Conservation (phyloP, 2,797 vertebrate genomes). For the Sebastes itinus region DNA sequence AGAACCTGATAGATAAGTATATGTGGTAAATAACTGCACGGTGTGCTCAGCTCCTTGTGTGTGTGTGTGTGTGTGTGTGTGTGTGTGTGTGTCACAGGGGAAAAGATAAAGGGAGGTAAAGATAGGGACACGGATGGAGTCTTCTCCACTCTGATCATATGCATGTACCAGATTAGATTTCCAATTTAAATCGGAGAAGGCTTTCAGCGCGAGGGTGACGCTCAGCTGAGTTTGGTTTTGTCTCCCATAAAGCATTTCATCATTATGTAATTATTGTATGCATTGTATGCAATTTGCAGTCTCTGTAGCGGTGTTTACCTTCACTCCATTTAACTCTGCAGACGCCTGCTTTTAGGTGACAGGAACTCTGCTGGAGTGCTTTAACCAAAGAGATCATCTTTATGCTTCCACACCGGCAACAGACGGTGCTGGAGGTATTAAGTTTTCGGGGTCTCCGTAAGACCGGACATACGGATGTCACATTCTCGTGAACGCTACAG, state of each 20-base stretch:
- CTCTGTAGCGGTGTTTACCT: neutral
- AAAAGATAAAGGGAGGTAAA: constrained; percentile 17
- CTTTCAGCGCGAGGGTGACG: neutral
- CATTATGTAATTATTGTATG: constrained; percentile 10
- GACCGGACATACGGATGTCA: no score
- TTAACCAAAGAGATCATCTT: neutral
- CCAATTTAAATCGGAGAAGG: constrained; percentile 27
- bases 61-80: constrained; percentile 8
- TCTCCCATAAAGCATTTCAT: constrained; percentile 23
- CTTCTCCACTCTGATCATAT: constrained; percentile 19
- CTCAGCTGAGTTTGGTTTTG: constrained; percentile 1
- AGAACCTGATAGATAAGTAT: constrained; percentile 38
- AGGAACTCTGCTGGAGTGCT: neutral
- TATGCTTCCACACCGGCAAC: neutral
- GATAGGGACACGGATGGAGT: neutral
- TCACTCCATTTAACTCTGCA: neutral
- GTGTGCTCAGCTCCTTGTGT: neutral
- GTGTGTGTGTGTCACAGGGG: constrained; percentile 10
- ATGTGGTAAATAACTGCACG: constrained; percentile 39
- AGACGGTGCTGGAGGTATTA: neutral
- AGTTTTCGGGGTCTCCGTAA: neutral
- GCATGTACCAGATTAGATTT: constrained; percentile 36
- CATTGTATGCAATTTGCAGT: neutral
- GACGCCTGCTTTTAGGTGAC: neutral
- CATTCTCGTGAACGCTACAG: no score